Evolutionary conservation across 2,888 invertebrate species (phyloP).

Genomic region (Drosophila birchii): DNA sequence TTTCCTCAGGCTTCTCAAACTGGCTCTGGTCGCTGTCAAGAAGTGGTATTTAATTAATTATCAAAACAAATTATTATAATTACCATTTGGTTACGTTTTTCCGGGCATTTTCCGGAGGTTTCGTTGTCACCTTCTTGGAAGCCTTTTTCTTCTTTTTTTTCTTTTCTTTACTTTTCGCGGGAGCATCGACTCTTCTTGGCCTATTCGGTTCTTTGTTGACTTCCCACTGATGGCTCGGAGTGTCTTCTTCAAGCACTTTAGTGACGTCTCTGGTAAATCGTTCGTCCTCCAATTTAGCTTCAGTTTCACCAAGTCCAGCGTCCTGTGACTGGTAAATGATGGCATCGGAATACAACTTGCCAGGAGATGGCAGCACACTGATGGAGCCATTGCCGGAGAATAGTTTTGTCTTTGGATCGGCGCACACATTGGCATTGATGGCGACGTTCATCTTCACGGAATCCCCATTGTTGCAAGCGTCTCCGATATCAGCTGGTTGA

Average conservation of each 20-base stretch:
- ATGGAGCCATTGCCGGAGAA: conserved; percentile 78
- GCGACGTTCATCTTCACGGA: conserved; percentile 77
- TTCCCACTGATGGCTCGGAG: not conserved
- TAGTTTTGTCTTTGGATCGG: conserved; percentile 66
- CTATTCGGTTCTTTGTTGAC: not conserved
- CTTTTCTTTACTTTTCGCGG: not conserved
- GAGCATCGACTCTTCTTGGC: not conserved
- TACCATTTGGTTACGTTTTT: conserved; percentile 7
- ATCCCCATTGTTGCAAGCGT: conserved; percentile 36
- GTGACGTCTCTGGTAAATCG: conserved; percentile 3
- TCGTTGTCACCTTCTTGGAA: not conserved
- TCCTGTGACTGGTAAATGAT: not conserved
- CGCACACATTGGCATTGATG: conserved; percentile 79
- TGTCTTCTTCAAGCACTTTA: not conserved
- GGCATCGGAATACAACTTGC: conserved; percentile 2
- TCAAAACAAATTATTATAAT: not conserved
- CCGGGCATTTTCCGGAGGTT: not conserved
- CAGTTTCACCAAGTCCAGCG: conserved; percentile 4
- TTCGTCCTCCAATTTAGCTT: conserved; percentile 10
- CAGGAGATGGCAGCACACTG: conserved; percentile 55
- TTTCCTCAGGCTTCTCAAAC: not conserved
- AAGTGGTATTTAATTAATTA: not conserved
- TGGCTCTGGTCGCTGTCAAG: not conserved
- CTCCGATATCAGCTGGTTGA: not conserved
- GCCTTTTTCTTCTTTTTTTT: not conserved